phyloP scores from a whole-genome alignment of 1,140 invertebrate species.

The Meloidogyne hapla region DNA sequence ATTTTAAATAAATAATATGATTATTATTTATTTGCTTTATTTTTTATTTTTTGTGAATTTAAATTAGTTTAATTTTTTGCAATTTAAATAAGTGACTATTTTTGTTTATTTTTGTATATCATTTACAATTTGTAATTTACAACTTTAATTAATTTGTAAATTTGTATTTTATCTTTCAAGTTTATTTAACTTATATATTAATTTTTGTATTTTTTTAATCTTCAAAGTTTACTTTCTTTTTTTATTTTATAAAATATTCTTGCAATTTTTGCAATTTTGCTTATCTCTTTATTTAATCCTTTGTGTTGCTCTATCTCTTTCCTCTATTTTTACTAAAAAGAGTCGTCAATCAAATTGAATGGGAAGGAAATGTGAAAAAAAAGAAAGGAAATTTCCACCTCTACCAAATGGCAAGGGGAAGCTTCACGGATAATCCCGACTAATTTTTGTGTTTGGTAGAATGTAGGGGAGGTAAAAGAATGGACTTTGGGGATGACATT shows the following conservation, averaged over 20 bases:
- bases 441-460: background rate
- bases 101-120: no score
- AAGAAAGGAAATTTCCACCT: background rate
- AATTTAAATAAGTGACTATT: no score
- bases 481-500: background rate
- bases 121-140: no score
- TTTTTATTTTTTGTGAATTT: background rate
- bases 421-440: background rate
- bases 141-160: no score
- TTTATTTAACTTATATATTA: background rate
- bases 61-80: no score
- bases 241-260: background rate
- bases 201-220: background rate
- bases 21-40: background rate
- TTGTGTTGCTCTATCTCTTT: background rate
- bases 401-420: no score
- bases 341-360: background rate
- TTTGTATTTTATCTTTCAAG: no score
- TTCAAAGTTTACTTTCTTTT: background rate
- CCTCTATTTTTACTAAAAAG: background rate
- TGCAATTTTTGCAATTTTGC: background rate
- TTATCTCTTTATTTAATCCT: slow-evolving; percentile 6
- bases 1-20: background rate
- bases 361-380: background rate
- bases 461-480: background rate